Base-by-base conservation (phyloP, 2,113 vertebrate genomes). In the Morone saxatilis region DNA sequence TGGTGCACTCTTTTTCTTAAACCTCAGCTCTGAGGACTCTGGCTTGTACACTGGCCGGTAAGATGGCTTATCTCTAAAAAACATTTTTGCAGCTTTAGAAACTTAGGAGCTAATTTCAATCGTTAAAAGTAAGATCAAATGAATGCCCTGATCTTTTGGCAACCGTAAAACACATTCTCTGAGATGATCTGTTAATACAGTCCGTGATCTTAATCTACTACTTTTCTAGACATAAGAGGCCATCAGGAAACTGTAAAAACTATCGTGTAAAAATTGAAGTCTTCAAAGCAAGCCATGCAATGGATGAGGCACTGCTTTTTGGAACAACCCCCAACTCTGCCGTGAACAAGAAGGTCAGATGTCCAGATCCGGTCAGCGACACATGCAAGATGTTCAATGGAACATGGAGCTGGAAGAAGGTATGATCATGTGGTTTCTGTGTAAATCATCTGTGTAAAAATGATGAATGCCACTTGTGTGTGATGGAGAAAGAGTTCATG, bases 361-460 rank as follows among this genome's bases (percentile, higher is more conserved):
- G 93, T 87, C 88, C 92, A 9, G 0, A 2, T 0, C 7, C 0
- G 4, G 56, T 82, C 20, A 0, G 0, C 0, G 0, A 8, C 0
- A 51, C 17, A 1, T 94, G 93, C 47, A 0, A 0, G 0, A 0
- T 0, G 0, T 4, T 84, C 3, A 2, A 13, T 0, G 93, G 93
- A 56, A 73, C 1, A 0, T 5, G 83, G 13, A 89, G 31, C 70
- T 95, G 94, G 94, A 77, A 77, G 63, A 93, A 91, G 91, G 94
- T 94, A 85, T 2, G 75, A 6, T 14, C 36, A 31, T 31, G 31
- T 31, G 31, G 31, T 31, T 31, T 31, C 31, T 31, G 31, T 31
- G 31, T 31, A 31, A 31, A 31, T 31, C 2, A 31, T 31, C 31
- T 31, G 31, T 31, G 31, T 31, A 31, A 31, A 31, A 31, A 31